Percentiles rank a stretch among this genome's conserved stretches.
These are phyloP conservation scores for Kryptolebias marmoratus DNA, from an alignment of 2,113 vertebrate genomes.

Conservation along the genomic window DNA sequence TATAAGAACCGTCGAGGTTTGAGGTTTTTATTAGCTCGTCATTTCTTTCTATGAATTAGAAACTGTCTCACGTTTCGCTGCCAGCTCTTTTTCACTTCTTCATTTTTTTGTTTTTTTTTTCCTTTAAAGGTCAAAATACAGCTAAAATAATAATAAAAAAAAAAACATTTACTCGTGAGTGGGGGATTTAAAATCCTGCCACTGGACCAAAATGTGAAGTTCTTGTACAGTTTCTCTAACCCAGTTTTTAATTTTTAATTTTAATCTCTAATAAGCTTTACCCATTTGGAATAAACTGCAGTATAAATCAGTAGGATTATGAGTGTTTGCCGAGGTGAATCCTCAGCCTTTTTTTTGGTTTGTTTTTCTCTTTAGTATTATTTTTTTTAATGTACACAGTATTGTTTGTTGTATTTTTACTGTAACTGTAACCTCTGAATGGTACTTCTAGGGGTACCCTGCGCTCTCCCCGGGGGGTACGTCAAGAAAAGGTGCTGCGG, in stretches of 20 bases:
- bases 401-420: constrained; percentile 77
- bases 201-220: constrained; percentile 78
- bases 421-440: constrained; percentile 75
- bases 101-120: background rate
- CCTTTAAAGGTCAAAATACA: constrained; percentile 8
- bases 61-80: constrained; percentile 47
- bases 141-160: constrained; percentile 3
- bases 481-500: constrained; percentile 70
- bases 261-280: constrained; percentile 70
- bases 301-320: constrained; percentile 62
- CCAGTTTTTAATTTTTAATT: constrained; percentile 33
- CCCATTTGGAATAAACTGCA: constrained; percentile 69
- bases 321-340: constrained; percentile 47
- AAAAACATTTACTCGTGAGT: constrained; percentile 25
- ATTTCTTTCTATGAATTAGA: constrained; percentile 33
- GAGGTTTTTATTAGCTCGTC: constrained; percentile 10
- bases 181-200: constrained; percentile 51
- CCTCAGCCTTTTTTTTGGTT: constrained; percentile 18
- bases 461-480: constrained; percentile 69
- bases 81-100: constrained; percentile 23
- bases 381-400: constrained; percentile 66
- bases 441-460: constrained; percentile 73
- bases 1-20: constrained; percentile 51
- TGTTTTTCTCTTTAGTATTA: constrained; percentile 48
- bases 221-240: constrained; percentile 64